Evolutionary conservation across 2,888 invertebrate genomes (phyloP).

Genomic region (Ectobius pallidus): DNA sequence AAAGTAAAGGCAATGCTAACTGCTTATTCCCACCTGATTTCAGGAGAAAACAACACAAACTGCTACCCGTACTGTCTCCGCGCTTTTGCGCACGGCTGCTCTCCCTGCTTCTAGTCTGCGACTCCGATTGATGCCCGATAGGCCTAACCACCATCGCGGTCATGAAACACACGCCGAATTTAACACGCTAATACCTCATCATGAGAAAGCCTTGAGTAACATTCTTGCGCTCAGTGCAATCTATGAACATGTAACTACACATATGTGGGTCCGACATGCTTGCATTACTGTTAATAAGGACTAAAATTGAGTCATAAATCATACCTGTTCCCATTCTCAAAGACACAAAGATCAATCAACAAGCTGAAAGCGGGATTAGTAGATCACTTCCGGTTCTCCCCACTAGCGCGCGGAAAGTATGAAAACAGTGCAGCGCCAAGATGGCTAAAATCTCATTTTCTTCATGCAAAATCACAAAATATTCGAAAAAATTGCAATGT

Average conservation of each 20-base stretch:
- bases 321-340: conserved; percentile 44
- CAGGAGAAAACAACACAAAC: conserved; percentile 42
- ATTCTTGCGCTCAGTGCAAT: not conserved
- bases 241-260: not conserved
- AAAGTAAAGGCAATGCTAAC: conserved; percentile 28
- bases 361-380: conserved; percentile 44
- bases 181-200: conserved; percentile 43
- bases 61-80: conserved; percentile 41
- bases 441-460: not conserved
- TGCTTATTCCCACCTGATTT: conserved; percentile 44
- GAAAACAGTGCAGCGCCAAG: conserved; percentile 34
- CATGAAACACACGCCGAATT: conserved; percentile 44
- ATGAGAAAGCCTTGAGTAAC: conserved; percentile 34
- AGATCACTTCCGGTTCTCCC: conserved; percentile 44
- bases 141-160: conserved; percentile 44
- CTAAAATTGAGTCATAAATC: conserved; percentile 39
- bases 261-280: not conserved
- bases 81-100: conserved; percentile 44
- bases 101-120: conserved; percentile 43
- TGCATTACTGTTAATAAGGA: not conserved
- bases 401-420: conserved; percentile 42
- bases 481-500: not conserved
- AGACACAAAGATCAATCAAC: conserved; percentile 46
- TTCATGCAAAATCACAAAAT: too few species aligned
- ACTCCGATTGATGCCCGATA: conserved; percentile 45